These are phyloP conservation scores for Pyrgilauda ruficollis DNA, from an alignment of 2,113 vertebrate genomes.

Conservation along the genomic window DNA sequence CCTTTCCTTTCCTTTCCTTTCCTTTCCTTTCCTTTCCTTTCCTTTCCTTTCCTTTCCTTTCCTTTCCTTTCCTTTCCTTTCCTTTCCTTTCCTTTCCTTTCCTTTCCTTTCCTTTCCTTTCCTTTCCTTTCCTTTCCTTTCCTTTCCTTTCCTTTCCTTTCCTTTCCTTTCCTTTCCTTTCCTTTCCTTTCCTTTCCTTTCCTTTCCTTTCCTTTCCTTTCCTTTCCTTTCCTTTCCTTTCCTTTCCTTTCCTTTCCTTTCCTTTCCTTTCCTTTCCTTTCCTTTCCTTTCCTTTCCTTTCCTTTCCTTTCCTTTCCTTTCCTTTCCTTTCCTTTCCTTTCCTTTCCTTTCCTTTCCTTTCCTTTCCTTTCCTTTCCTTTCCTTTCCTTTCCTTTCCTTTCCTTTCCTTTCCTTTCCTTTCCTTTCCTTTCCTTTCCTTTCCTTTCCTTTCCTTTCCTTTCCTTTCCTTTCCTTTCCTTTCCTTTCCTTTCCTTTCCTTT, in stretches of 20 bases:
- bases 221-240: neutral
- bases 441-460: neutral
- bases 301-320: neutral
- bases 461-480: neutral
- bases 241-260: neutral
- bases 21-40: no score
- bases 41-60: no score
- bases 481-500: no score
- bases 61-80: neutral
- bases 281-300: no score
- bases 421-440: neutral
- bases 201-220: neutral
- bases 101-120: neutral
- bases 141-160: no score
- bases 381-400: no score
- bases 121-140: neutral
- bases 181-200: neutral
- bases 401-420: no score
- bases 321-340: neutral
- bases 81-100: no score
- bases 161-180: no score
- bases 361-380: no score
- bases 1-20: neutral
- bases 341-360: neutral
- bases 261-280: no score